These are phyloP conservation scores for Pyrrhia umbra DNA, from an alignment of 2,888 invertebrate species.

Conservation along the genomic window DNA sequence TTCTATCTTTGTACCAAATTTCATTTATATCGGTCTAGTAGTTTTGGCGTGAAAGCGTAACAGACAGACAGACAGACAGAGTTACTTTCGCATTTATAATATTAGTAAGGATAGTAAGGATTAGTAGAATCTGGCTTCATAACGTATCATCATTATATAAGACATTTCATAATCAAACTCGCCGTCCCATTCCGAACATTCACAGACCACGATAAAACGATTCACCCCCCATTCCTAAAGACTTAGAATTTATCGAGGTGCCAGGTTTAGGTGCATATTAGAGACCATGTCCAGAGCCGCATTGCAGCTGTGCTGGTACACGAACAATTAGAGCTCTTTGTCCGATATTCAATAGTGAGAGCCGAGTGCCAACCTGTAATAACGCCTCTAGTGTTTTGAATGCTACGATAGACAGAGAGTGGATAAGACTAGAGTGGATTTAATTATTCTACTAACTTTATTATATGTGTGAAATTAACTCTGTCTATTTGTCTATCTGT, in stretches of 20 bases:
- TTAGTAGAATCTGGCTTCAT: no score
- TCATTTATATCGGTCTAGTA: no score
- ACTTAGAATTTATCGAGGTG: slow-evolving; percentile 51
- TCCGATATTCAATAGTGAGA: slow-evolving; percentile 84
- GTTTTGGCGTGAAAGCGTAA: no score
- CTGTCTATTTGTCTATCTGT: no score
- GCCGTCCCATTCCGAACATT: slow-evolving; percentile 12
- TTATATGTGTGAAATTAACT: no score
- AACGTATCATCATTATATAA: no score
- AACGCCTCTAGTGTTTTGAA: slow-evolving; percentile 73
- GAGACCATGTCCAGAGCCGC: slow-evolving; percentile 56
- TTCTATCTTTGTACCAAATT: no score
- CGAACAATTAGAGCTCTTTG: slow-evolving; percentile 87
- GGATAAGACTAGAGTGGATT: slow-evolving; percentile 57
- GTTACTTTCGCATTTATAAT: no score
- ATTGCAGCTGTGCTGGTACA: slow-evolving; percentile 67
- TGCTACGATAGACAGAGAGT: slow-evolving; percentile 50
- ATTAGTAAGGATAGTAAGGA: no score
- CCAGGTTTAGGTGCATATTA: slow-evolving; percentile 35
- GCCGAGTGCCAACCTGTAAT: slow-evolving; percentile 74
- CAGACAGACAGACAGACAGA: no score
- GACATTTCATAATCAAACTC: slow-evolving; percentile 3
- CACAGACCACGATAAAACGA: slow-evolving; percentile 20
- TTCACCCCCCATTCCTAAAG: slow-evolving; percentile 8
- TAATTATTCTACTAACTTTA: no score